Conservation (phyloP, 2,797 vertebrate genomes). For the Odontamblyopus rebecca region DNA sequence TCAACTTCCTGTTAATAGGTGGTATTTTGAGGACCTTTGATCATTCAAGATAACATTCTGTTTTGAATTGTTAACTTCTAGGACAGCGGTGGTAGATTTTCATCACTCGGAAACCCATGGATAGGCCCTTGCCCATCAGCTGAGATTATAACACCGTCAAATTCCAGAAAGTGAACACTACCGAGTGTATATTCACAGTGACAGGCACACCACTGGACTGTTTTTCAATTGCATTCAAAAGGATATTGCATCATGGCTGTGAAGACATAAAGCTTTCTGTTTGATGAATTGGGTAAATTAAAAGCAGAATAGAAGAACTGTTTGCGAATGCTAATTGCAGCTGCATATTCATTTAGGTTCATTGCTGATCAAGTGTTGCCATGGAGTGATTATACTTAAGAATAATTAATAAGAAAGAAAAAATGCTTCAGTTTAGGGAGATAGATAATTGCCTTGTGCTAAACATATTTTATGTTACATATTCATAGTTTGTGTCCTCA, state of each 20-base stretch:
- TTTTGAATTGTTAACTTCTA: too few species aligned
- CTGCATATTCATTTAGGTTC: conserved; percentile 47
- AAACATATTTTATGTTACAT: conserved; percentile 23
- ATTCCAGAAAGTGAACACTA: too few species aligned
- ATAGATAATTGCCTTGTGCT: conserved; percentile 47
- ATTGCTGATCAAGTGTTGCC: conserved; percentile 61
- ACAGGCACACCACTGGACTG: too few species aligned
- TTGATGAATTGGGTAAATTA: conserved; percentile 47
- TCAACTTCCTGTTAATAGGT: too few species aligned
- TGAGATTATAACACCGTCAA: too few species aligned
- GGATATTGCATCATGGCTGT: not conserved
- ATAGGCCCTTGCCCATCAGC: too few species aligned
- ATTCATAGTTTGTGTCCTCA: not conserved
- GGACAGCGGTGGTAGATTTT: too few species aligned
- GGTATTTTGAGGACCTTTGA: too few species aligned
- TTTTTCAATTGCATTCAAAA: not conserved
- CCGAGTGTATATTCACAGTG: too few species aligned
- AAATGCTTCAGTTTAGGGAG: conserved; percentile 52
- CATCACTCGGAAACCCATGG: too few species aligned
- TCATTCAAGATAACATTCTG: too few species aligned
- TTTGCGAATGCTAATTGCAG: conserved; percentile 58
- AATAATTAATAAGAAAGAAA: conserved; percentile 67
- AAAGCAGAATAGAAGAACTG: conserved; percentile 37
- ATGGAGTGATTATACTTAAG: conserved; percentile 58
- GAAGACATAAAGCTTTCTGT: conserved; percentile 24